phyloP scores from a whole-genome alignment of 2,113 vertebrate genomes.

The Platanista minor region DNA sequence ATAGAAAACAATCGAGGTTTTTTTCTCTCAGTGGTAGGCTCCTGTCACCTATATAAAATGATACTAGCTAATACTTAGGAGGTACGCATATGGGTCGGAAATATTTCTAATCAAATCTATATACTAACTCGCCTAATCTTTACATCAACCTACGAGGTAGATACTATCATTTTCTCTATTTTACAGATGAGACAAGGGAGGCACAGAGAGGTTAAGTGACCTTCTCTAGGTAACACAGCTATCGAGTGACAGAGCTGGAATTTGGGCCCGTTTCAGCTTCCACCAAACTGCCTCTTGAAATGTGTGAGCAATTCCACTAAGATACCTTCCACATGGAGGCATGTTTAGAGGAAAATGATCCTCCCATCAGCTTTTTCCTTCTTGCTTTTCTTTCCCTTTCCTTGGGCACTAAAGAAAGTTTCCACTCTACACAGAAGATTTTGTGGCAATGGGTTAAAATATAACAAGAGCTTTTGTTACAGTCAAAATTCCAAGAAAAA shows the following conservation, averaged over 20 bases:
- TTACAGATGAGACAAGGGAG: not conserved
- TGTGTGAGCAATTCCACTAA: not conserved
- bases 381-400: not conserved
- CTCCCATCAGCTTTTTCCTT: not conserved
- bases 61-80: not conserved
- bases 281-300: not conserved
- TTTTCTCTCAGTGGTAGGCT: not conserved
- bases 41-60: not conserved
- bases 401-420: not conserved
- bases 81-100: not conserved
- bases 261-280: accelerated
- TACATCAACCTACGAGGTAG: not conserved
- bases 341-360: not conserved
- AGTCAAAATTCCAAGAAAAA: slow-evolving; percentile 54
- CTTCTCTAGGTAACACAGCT: not conserved
- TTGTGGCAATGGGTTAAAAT: not conserved
- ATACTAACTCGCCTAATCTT: not conserved
- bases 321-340: not conserved
- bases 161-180: not conserved
- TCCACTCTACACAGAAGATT: not conserved
- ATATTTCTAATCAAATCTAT: not conserved
- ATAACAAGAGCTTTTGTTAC: slow-evolving; percentile 58
- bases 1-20: not conserved
- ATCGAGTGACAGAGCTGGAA: not conserved
- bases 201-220: not conserved